A percentile compares a stretch with the other conserved stretches of the same genome.
These are phyloP conservation scores for Peromyscus melanophrys DNA, from an alignment of 2,797 vertebrate genomes.

Conservation along the genomic window DNA sequence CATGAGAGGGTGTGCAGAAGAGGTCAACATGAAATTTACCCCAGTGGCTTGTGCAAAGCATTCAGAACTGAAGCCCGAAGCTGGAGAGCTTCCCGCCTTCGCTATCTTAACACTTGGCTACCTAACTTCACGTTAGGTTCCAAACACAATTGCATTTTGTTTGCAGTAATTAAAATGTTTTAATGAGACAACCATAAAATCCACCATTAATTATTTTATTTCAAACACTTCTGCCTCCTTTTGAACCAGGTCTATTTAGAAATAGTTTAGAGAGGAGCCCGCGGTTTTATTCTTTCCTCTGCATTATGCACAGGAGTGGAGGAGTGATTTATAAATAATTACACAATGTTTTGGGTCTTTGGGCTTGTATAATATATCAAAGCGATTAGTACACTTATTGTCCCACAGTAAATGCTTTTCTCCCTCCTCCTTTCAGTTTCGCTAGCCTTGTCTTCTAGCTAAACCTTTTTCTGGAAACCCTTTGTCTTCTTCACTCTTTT, in stretches of 20 bases:
- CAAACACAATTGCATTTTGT: conserved; percentile 92
- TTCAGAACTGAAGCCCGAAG: conserved; percentile 75
- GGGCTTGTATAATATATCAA: conserved; percentile 99
- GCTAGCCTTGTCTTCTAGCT: conserved; percentile 96
- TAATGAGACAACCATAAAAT: conserved; percentile 99
- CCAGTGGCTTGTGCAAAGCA: conserved; percentile 38
- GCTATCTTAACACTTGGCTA: conserved; percentile 80
- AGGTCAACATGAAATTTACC: conserved; percentile 74
- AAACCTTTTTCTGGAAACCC: conserved; percentile 96
- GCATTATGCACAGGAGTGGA: conserved; percentile 95
- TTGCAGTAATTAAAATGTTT: conserved; percentile 99
- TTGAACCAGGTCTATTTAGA: conserved; percentile 94
- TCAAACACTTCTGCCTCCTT: conserved; percentile 94
- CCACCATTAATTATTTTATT: conserved; percentile 99
- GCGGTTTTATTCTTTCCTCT: conserved; percentile 96
- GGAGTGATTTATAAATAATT: conserved; percentile 99
- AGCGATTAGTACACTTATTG: conserved; percentile 99
- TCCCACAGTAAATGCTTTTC: conserved; percentile 96
- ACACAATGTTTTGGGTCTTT: conserved; percentile 99
- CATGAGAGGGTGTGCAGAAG: conserved; percentile 34
- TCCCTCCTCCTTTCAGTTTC: conserved; percentile 94
- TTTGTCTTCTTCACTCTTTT: conserved; percentile 98
- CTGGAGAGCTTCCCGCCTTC: conserved; percentile 76
- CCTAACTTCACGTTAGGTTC: conserved; percentile 86
- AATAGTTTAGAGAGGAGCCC: conserved; percentile 97